A percentile compares a stretch with the other conserved stretches of the same genome.
phyloP scores from a whole-genome alignment of 1,140 invertebrate genomes.

The Leptopilina clavipes region DNA sequence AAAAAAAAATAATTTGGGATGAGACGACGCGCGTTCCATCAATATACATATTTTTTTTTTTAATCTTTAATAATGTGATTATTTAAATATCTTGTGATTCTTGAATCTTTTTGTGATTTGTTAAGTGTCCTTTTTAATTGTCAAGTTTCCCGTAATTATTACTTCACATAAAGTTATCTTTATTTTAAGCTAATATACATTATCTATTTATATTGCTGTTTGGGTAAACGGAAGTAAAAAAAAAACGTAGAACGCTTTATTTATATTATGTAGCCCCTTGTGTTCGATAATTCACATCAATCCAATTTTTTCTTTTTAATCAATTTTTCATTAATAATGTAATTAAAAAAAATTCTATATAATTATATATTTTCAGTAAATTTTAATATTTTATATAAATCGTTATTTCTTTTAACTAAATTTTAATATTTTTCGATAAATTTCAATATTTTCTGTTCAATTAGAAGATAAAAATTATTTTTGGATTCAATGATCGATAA shows the following conservation, averaged over 20 bases:
- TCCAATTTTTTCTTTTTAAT: neutral
- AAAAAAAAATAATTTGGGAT: slow-evolving; percentile 12
- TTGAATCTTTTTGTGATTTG: slow-evolving; percentile 3
- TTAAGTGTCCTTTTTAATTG: slow-evolving; percentile 5
- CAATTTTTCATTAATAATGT: too few relatives aligned
- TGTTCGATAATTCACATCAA: neutral
- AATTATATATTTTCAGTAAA: too few relatives aligned
- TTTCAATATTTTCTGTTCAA: too few relatives aligned
- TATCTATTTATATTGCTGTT: slow-evolving; percentile 55
- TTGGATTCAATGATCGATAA: neutral
- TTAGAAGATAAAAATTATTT: neutral
- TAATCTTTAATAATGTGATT: neutral
- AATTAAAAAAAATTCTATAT: too few relatives aligned
- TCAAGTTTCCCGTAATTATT: neutral
- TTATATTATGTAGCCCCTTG: neutral
- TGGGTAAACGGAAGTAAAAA: slow-evolving; percentile 42
- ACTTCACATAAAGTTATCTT: slow-evolving; percentile 42
- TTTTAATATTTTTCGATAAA: too few relatives aligned
- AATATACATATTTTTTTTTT: neutral
- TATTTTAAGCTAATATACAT: slow-evolving; percentile 30
- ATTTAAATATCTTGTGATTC: slow-evolving; percentile 16
- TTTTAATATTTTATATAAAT: too few relatives aligned
- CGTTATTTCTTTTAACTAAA: too few relatives aligned
- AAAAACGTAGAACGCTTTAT: slow-evolving; percentile 6
- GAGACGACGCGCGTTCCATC: slow-evolving; percentile 1